Conservation (phyloP, 2,888 invertebrate genomes). For the Drosophila birchii region DNA sequence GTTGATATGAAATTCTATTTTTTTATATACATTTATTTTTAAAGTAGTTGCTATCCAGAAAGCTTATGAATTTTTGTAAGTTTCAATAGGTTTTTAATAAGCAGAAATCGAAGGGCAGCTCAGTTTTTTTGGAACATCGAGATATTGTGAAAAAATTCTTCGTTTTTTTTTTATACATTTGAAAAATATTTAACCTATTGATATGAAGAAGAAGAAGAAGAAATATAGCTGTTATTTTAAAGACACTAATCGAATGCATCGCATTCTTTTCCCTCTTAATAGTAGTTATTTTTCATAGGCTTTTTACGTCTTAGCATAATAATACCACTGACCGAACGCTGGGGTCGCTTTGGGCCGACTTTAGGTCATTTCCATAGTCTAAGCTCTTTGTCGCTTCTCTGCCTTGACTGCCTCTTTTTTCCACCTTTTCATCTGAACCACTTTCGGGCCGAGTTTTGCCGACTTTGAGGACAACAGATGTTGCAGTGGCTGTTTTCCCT, state of each 20-base stretch:
- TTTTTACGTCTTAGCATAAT: slow-evolving; percentile 3
- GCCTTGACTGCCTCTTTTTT: slow-evolving; percentile 38
- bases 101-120: too few species aligned
- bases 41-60: too few species aligned
- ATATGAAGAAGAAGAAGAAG: background rate
- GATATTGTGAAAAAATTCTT: too few species aligned
- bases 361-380: slow-evolving; percentile 28
- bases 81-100: too few species aligned
- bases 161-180: too few species aligned
- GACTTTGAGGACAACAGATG: slow-evolving; percentile 68
- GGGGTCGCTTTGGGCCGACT: slow-evolving; percentile 10
- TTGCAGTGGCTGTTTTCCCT: slow-evolving; percentile 52
- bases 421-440: slow-evolving; percentile 59
- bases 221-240: background rate
- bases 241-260: background rate
- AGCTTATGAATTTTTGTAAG: too few species aligned
- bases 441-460: slow-evolving; percentile 37
- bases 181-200: too few species aligned
- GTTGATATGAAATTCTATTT: too few species aligned
- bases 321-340: background rate
- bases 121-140: too few species aligned
- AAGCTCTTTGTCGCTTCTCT: slow-evolving; percentile 36
- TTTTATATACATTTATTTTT: too few species aligned
- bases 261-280: background rate
- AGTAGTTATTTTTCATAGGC: slow-evolving; percentile 2